A percentile compares a stretch with the other conserved stretches of the same genome.
Evolutionary conservation across 2,113 vertebrate genomes (phyloP).

Genomic region (Opisthocomus hoazin): DNA sequence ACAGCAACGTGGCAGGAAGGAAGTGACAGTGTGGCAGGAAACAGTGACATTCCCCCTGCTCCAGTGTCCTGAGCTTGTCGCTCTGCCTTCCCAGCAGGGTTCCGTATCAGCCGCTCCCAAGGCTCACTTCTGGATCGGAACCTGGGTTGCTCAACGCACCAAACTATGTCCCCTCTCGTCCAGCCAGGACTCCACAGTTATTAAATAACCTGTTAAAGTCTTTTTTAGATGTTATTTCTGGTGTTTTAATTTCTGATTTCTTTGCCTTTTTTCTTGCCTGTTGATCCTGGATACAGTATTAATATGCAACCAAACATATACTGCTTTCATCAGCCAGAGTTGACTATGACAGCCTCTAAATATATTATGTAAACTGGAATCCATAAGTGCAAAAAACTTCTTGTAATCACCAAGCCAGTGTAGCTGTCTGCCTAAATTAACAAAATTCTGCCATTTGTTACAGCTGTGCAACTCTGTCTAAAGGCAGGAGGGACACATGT

Average conservation of each 20-base stretch:
- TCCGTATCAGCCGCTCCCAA: too few species aligned
- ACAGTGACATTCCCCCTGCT: too few species aligned
- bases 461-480: neutral
- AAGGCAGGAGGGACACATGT: neutral
- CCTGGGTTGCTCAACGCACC: too few species aligned
- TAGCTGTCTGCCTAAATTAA: neutral
- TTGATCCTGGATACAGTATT: neutral
- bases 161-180: too few species aligned
- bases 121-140: too few species aligned
- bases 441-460: neutral
- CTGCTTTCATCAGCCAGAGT: neutral
- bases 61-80: too few species aligned
- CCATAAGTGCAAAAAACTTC: neutral
- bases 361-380: neutral
- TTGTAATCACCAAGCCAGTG: neutral
- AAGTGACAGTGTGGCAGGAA: too few species aligned
- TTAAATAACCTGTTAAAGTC: neutral
- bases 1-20: too few species aligned
- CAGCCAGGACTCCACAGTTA: too few species aligned
- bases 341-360: neutral
- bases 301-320: neutral
- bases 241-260: neutral
- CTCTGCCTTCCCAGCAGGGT: too few species aligned
- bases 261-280: neutral
- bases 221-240: neutral